Conservation (phyloP, 1,140 invertebrate species). For the Arctopsyche grandis region DNA sequence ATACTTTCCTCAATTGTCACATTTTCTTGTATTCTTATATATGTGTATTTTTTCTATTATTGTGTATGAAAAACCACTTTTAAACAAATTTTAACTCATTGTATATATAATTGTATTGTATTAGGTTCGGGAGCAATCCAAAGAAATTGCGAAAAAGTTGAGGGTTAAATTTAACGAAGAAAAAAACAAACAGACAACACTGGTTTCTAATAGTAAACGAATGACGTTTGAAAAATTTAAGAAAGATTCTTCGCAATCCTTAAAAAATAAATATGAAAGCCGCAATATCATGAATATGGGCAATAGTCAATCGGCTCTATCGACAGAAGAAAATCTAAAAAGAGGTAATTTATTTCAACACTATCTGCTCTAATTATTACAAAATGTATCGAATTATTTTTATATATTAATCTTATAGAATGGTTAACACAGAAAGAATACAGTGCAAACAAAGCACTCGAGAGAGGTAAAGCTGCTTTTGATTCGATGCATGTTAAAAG, state of each 20-base stretch:
- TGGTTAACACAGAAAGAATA: not conserved
- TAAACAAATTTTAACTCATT: not conserved
- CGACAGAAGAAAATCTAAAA: not conserved
- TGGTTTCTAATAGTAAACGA: not conserved
- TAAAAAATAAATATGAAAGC: not conserved
- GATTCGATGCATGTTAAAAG: not conserved
- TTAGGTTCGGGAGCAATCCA: conserved; percentile 28
- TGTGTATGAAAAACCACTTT: not conserved
- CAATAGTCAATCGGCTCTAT: not conserved
- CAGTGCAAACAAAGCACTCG: not conserved
- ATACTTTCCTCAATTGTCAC: not conserved
- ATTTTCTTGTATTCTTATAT: not conserved
- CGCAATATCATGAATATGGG: not conserved
- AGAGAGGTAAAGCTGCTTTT: not conserved
- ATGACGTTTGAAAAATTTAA: not conserved
- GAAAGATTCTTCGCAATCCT: not conserved
- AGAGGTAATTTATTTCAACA: not conserved
- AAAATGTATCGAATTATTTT: not conserved
- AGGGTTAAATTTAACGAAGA: not conserved
- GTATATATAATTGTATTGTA: not conserved
- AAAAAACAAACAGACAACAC: not conserved
- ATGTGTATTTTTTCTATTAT: not conserved
- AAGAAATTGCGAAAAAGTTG: conserved; percentile 13
- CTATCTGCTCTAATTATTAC: not conserved
- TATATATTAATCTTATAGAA: not conserved